These are phyloP conservation scores for Drosophila virilis DNA, from an alignment of 1,140 invertebrate species.

Conservation along the genomic window DNA sequence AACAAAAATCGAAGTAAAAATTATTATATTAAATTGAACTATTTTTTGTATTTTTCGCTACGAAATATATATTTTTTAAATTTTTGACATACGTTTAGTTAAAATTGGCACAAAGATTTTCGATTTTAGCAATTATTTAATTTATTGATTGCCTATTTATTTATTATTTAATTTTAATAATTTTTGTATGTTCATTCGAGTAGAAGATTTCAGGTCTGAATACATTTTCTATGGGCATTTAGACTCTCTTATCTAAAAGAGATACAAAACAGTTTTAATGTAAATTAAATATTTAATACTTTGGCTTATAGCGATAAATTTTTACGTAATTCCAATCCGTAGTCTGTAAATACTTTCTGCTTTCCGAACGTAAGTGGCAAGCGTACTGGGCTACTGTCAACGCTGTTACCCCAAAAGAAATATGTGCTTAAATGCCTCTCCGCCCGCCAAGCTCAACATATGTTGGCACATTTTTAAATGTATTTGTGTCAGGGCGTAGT, in stretches of 20 bases:
- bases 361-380: neutral
- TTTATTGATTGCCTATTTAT: no score
- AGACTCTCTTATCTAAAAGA: no score
- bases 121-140: no score
- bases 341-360: slow-evolving; percentile 5
- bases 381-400: slow-evolving; percentile 20
- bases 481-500: slow-evolving; percentile 64
- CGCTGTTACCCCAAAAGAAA: slow-evolving; percentile 7
- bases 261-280: neutral
- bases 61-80: no score
- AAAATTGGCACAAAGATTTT: no score
- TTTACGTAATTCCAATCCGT: neutral
- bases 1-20: neutral
- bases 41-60: no score
- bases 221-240: no score
- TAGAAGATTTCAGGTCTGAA: no score
- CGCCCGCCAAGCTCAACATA: slow-evolving; percentile 23
- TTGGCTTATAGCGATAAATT: neutral
- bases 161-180: no score
- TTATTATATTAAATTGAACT: no score
- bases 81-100: no score
- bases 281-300: neutral
- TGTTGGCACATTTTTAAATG: slow-evolving; percentile 73
- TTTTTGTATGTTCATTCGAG: no score
- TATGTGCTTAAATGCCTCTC: slow-evolving; percentile 2